Base-by-base conservation (phyloP, 1,140 invertebrate genomes). In the Drosophila orena region DNA sequence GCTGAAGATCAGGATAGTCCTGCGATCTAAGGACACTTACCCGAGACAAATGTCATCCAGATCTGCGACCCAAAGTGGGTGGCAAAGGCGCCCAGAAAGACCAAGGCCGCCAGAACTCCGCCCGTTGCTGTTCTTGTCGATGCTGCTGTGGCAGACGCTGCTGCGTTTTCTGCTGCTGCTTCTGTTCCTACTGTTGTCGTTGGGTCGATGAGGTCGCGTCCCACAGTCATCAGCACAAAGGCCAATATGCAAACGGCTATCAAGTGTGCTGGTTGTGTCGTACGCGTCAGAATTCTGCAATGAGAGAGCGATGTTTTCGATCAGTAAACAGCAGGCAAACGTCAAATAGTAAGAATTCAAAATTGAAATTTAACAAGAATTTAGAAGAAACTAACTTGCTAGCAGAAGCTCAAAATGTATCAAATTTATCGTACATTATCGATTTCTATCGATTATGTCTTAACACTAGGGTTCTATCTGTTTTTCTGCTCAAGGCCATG, bases 21-120 rank as follows among this genome's bases (percentile, higher is more conserved):
- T 15, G 11, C 15, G 27, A 5, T 10, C 11, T 7, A 1, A 7
- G 10, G 6, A n/a, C 11, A 74, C 84, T 93, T 92, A 96, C 96
- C 96, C 74, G 96, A 97, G 27, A 97, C 94, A 83, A 97, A 96
- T 12, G 96, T 97, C 96, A 97, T 97, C 96, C 97, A 97, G 62
- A 97, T 95, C 93, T 97, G 96, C 10, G 96, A 94, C 15, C 97
- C 97, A 77, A 97, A 95, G 85, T 97, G 96, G 46, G 95, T 94
- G 38, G 95, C 94, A 71, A 97, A 96, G 3, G 96, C 94, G 0
- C 93, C 93, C 14, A 97, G 92, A 91, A 97, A 97, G 10, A 96
- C 91, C 34, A 97, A 93, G 15, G 93, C 93, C 24, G 93, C 86
- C 58, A 92, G 79, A 46, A 74, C 92, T 46, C 75, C 71, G 42